Evolutionary conservation across 2,113 vertebrate species (phyloP).

Genomic region (Otus sunia): DNA sequence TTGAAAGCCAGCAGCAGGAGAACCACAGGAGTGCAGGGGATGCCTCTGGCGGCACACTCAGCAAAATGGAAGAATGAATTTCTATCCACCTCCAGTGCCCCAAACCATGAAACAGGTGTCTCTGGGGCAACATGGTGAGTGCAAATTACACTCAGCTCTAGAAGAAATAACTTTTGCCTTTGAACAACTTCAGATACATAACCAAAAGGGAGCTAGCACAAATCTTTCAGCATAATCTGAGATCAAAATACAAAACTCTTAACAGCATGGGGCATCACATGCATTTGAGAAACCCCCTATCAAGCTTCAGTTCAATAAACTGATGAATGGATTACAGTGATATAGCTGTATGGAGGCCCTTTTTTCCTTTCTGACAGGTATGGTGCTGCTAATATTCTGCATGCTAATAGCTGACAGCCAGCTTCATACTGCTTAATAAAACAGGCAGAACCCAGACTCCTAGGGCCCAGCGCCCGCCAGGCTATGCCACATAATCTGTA

Average conservation of each 20-base stretch:
- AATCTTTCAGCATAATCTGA: slow-evolving; percentile 38
- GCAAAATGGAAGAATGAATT: background rate
- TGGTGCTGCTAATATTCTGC: slow-evolving; percentile 1
- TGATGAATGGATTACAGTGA: slow-evolving; percentile 19
- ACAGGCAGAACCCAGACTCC: slow-evolving; percentile 15
- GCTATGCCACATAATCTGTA: background rate
- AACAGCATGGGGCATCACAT: background rate
- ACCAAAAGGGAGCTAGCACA: background rate
- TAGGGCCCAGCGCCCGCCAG: background rate
- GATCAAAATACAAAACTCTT: slow-evolving; percentile 36
- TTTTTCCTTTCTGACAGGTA: slow-evolving; percentile 20
- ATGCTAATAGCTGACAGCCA: background rate
- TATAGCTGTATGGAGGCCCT: background rate
- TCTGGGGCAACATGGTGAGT: background rate
- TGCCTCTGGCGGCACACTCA: background rate
- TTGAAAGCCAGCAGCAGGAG: background rate
- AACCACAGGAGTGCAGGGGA: background rate
- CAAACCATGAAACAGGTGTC: background rate
- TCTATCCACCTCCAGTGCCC: background rate
- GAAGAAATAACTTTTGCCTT: slow-evolving; percentile 1
- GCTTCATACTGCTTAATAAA: slow-evolving; percentile 13
- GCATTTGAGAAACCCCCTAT: background rate
- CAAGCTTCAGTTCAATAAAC: slow-evolving; percentile 42
- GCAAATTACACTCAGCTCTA: background rate
- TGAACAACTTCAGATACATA: background rate